Base-by-base conservation (phyloP, 2,113 vertebrate genomes). In the Brienomyrus longianalis region DNA sequence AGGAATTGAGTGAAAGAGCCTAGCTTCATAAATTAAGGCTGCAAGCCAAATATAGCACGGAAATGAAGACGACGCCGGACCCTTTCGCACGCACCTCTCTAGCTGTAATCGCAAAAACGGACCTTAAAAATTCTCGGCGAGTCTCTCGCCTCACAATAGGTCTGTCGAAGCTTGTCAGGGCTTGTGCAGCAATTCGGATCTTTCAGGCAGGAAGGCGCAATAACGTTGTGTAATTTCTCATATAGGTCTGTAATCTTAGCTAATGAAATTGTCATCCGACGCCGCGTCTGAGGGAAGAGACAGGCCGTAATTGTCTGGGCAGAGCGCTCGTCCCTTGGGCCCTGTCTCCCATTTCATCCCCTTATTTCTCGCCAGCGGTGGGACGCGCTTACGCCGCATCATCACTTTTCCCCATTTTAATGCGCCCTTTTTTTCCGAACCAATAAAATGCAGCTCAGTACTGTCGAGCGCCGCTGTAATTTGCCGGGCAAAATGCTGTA, bases 211-310 rank as follows among this genome's bases (percentile, higher is more conserved):
- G 90, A 93, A 93, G 92, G 93, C 91, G 88, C 90, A 94, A 95
- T 93, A 94, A 94, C 92, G 90, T 91, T 89, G 91, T 92, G 89
- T 93, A 92, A 94, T 94, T 94, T 93, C 92, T 90, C 56, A 93
- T 93, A 91, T 94, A 94, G 89, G 89, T 91, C 89, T 93, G 91
- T 95, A 93, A 95, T 96, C 94, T 95, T 92, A 90, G 93, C 94
- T 95, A 96, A 96, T 96, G 93, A 95, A 96, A 95, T 93, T 94
- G 94, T 95, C 93, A 94, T 94, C 93, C 92, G 93, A 95, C 93
- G 93, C 90, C 77, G 89, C 88, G 91, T 93, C 93, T 92, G 92
- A 92, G 90, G 92, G 92, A 88, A 93, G 92, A 91, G 92, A 93
- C 92, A 89, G 89, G 91, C 86, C 91, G 92, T 94, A 95, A 95